Evolutionary conservation across 2,888 invertebrate species (phyloP).

Genomic region (Spicauda simplicius): DNA sequence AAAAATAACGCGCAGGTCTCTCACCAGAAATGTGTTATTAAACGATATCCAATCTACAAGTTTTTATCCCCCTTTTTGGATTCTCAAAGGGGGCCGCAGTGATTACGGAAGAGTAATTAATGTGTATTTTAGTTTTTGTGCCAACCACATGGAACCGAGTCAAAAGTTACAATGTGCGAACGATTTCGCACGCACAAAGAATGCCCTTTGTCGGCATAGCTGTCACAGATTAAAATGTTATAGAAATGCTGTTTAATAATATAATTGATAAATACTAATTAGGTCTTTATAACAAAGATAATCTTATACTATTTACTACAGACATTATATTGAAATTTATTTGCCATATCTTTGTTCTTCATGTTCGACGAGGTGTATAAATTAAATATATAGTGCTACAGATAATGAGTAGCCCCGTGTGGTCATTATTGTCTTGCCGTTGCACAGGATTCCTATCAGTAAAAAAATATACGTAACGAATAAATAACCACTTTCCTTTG

Average conservation of each 20-base stretch:
- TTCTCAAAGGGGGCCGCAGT: constrained; percentile 36
- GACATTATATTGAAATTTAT: too few species aligned
- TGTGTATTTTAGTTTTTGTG: constrained; percentile 48
- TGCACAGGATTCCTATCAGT: too few species aligned
- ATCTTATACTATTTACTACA: too few species aligned
- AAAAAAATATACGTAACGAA: too few species aligned
- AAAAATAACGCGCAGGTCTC: constrained; percentile 1
- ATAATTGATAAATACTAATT: neutral
- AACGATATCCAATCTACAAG: constrained; percentile 26
- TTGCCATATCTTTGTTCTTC: too few species aligned
- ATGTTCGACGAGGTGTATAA: too few species aligned
- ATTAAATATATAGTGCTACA: too few species aligned
- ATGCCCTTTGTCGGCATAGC: constrained; percentile 57
- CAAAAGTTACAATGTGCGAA: constrained; percentile 59
- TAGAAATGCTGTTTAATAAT: constrained; percentile 12
- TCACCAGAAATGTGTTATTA: constrained; percentile 15
- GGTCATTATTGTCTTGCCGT: too few species aligned
- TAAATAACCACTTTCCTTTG: too few species aligned
- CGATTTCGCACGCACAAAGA: constrained; percentile 65
- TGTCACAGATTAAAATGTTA: constrained; percentile 38
- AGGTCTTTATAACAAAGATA: too few species aligned
- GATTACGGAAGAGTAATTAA: constrained; percentile 42
- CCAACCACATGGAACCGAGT: constrained; percentile 53
- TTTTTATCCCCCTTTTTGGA: constrained; percentile 13
- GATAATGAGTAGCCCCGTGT: too few species aligned